Evolutionary conservation across 2,113 vertebrate species (phyloP), one percentile per base, ranked within the genome.

Genomic region (Grallaria varia): DNA sequence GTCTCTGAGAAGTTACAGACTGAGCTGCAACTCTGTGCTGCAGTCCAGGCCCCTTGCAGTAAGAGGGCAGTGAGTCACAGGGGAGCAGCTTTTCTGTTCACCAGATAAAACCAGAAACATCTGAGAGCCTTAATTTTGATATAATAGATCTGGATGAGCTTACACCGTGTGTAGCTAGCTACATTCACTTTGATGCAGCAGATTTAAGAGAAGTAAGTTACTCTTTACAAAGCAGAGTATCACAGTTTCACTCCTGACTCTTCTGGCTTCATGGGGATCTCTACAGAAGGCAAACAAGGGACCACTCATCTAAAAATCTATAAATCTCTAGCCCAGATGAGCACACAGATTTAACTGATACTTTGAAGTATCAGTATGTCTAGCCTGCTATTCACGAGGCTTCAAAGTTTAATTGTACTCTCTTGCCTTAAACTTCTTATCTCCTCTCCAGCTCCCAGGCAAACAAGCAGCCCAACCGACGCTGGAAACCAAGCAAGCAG

Each of bases 21-120:
- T 33, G 12, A 73, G 10, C 13, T 58, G 4, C 10, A 25, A 17
- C 25, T 56, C 22, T 3, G 0, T 0, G 0, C 8, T 44, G 23
- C 33, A 52, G 21, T 10, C n/a, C 1, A 1, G 10, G 24, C 19
- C 40, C 47, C n/a, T n/a, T 24, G 7, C 11, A 68, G 40, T 15
- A 47, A 45, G 10, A 47, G 14, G 22, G 45, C 23, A 59, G n/a
- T 1, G 6, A 58, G 22, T 49, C 39, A 64, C 39, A 9, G 30
- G 19, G 12, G n/a, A 82, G 16, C 2, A 3, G 20, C 8, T 64
- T 53, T 89, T 60, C 62, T n/a, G 16, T n/a, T 86, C 33, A 56
- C 50, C 20, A 58, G 9, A 40, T 8, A 39, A 60, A 52, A 63
- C 8, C 11, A 60, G 45, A 80, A 37, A 13, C 19, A 58, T 44